phyloP scores from a whole-genome alignment of 2,797 vertebrate species.

The Emys orbicularis region DNA sequence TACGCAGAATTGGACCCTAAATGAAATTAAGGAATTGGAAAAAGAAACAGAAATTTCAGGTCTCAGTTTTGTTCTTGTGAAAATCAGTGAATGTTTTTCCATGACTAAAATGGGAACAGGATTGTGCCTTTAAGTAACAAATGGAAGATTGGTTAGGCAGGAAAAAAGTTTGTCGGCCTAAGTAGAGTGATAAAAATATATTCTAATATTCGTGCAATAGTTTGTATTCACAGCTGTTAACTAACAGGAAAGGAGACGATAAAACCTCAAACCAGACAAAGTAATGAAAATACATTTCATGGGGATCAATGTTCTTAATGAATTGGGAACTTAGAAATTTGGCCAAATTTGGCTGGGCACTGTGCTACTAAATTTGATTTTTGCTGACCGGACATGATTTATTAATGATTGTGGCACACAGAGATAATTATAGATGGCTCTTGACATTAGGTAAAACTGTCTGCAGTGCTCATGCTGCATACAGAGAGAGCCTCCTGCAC shows the following conservation, averaged over 20 bases:
- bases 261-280: background rate
- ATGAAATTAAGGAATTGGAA: background rate
- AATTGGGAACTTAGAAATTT: fast-evolving
- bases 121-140: background rate
- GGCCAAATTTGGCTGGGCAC: background rate
- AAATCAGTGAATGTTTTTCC: background rate
- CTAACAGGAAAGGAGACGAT: background rate
- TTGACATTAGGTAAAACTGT: background rate
- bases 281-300: too few species aligned
- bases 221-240: background rate
- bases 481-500: background rate
- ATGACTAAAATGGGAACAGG: background rate
- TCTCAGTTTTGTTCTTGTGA: background rate
- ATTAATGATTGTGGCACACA: fast-evolving
- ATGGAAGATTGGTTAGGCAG: background rate
- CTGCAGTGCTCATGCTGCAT: background rate
- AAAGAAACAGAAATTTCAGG: background rate
- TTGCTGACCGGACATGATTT: background rate
- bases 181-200: background rate
- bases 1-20: background rate
- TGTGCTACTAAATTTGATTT: background rate
- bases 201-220: background rate
- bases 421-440: background rate
- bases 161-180: background rate
- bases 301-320: background rate